Base-by-base conservation (phyloP, 2,797 vertebrate genomes). In the Myripristis murdjan region DNA sequence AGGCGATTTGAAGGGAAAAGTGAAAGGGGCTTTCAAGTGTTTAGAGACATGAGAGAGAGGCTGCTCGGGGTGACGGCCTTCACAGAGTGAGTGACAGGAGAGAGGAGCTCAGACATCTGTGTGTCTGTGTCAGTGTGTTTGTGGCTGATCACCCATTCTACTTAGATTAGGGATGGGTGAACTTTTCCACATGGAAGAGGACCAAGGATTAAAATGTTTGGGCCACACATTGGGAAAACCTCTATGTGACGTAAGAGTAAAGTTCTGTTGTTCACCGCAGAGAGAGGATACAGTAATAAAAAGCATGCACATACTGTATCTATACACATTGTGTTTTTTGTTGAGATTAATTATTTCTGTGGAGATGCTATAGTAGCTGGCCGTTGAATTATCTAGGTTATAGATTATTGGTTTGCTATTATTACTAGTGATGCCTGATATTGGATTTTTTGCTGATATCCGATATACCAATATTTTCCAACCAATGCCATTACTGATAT, bases 21-120 rank as follows among this genome's bases (percentile, higher is more conserved):
- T 95, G 94, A 95, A 95, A 95, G 74, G 95, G 94, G 93, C 94
- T 94, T 95, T 95, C 92, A 92, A 96, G 95, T 96, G 94, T 96
- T 97, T 96, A 96, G 95, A 95, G 95, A 95, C 95, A 95, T 95
- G 93, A 96, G 93, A 96, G 93, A 83, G 74, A 95, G 94, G 95
- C 94, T 73, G 88, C 83, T 95, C 88, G 93, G 94, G 95, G 95
- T 75, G 95, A 95, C 90, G 93, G 94, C 91, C 93, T 94, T 83
- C 94, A 91, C 93, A 91, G 91, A 90, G 87, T 93, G 95, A 94
- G 93, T 95, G 94, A 95, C 94, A 86, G 90, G 93, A 84, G 11
- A 66, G 75, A 70, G 62, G 83, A 87, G 64, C 51, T 48, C 77
- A 67, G 83, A 85, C 83, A 77, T 92, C 78, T 91, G 77, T 75